Evolutionary conservation across 2,888 invertebrate genomes (phyloP), one percentile per base, ranked within the genome.

Genomic region (Malthinus flaveolus): DNA sequence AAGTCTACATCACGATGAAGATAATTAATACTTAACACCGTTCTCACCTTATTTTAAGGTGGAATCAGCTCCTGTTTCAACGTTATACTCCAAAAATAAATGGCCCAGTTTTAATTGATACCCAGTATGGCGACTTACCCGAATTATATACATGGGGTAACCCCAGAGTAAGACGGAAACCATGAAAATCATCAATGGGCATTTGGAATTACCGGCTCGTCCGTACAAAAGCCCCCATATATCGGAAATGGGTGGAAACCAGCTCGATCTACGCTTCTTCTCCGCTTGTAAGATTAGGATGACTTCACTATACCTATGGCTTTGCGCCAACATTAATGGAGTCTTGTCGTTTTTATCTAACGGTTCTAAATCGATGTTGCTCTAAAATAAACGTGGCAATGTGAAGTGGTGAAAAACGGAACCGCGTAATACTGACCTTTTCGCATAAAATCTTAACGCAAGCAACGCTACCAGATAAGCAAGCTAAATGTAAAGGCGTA

Each of bases 291-390:
- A 80, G 47, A 93, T 83, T 67, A 90, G 87, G 0, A 94, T 91
- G 15, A 95, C 90, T 67, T 93, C 91, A 35, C 86, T 86, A 75
- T 95, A 94, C 32, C 93, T 85, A 74, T 95, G 92, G 63, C 93
- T 92, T 74, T 89, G 90, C 0, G 95, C 95, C 56, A 96, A 79
- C 86, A 93, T 91, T 32, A 95, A 79, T 0, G 95, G 95, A 0
- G 95, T 95, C 79, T 95, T 95, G 2, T 92, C 93, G 78, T 95
- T 95, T 76, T 94, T 95, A 73, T 95, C 95, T 8, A 89, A 84
- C 1, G 93, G 89, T 71, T 93, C 91, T 56, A 95, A 78, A 71
- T 94, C 93, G 31, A 95, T 88, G 75, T 91, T 91, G 59, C 93
- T 93, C 87, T 90, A 59, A 71, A 75, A 63, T 8, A 23, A 10